Percentiles rank a stretch among this genome's conserved stretches.
phyloP scores from a whole-genome alignment of 2,888 invertebrate genomes.

The Cephus sareptanus region DNA sequence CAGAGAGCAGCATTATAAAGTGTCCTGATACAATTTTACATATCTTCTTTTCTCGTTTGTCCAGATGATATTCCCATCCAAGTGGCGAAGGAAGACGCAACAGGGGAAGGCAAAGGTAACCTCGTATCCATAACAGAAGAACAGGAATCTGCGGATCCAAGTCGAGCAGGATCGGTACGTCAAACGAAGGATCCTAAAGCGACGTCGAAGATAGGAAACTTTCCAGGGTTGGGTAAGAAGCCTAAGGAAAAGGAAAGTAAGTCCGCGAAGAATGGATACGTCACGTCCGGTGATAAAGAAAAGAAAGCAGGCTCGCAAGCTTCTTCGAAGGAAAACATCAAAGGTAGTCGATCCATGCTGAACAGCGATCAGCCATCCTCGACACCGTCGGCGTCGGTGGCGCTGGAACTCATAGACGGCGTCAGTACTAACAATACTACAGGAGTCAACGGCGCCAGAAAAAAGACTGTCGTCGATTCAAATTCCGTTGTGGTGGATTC shows the following conservation, averaged over 20 bases:
- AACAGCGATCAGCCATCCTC: conserved; percentile 41
- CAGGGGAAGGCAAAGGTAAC: conserved; percentile 69
- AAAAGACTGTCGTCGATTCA: conserved; percentile 66
- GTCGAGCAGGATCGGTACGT: conserved; percentile 69
- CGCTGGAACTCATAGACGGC: background rate
- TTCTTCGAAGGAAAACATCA: conserved; percentile 47
- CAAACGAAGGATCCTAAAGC: conserved; percentile 69
- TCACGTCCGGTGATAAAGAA: conserved; percentile 61
- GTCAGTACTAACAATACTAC: conserved; percentile 60
- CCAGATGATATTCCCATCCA: conserved; percentile 92
- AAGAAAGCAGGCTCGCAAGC: conserved; percentile 56
- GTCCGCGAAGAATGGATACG: conserved; percentile 50
- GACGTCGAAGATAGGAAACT: conserved; percentile 70
- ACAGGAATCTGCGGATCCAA: conserved; percentile 68
- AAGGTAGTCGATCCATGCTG: conserved; percentile 49
- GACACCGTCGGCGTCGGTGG: background rate
- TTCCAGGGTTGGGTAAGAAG: conserved; percentile 76
- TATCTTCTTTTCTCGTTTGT: conserved; percentile 43
- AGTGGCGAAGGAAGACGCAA: conserved; percentile 73
- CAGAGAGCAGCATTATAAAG: background rate
- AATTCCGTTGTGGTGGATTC: conserved; percentile 63
- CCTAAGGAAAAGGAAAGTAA: conserved; percentile 64
- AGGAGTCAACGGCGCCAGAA: conserved; percentile 66
- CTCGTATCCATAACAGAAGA: conserved; percentile 79
- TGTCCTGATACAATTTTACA: background rate